Conservation (phyloP, 2,113 vertebrate species). For the Sylvilagus bachmani region DNA sequence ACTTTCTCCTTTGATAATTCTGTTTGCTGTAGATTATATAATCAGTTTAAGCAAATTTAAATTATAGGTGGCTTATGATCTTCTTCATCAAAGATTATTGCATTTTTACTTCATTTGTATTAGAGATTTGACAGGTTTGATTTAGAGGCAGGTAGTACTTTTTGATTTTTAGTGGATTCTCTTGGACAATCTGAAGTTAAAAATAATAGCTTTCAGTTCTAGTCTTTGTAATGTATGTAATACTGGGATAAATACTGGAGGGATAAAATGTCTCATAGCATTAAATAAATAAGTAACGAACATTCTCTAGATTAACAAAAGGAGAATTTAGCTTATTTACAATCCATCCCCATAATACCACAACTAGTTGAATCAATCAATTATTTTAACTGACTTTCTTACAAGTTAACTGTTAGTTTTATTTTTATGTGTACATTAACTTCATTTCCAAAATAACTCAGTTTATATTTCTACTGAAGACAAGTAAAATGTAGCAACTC, state of each 20-base stretch:
- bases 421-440: conserved; percentile 21
- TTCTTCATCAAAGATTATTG: conserved; percentile 40
- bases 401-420: conserved; percentile 24
- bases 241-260: not conserved
- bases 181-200: conserved; percentile 26
- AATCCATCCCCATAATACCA: not conserved
- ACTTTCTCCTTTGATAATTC: conserved; percentile 32
- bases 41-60: conserved; percentile 27
- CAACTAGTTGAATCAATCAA: conserved; percentile 29
- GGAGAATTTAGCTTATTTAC: not conserved
- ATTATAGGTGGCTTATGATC: not conserved
- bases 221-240: not conserved
- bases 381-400: conserved; percentile 31
- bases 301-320: conserved; percentile 12
- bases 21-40: conserved; percentile 46
- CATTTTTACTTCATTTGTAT: conserved; percentile 52
- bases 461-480: not conserved
- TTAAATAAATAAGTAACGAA: conserved; percentile 35
- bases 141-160: not conserved
- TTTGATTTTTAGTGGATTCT: conserved; percentile 36
- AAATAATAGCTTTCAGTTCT: not conserved
- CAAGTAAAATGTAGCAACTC: not conserved
- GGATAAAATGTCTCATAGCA: not conserved
- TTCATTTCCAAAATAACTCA: not conserved
- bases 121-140: conserved; percentile 31